Evolutionary conservation across 2,797 vertebrate genomes (phyloP).

Genomic region (Crotalus adamanteus): DNA sequence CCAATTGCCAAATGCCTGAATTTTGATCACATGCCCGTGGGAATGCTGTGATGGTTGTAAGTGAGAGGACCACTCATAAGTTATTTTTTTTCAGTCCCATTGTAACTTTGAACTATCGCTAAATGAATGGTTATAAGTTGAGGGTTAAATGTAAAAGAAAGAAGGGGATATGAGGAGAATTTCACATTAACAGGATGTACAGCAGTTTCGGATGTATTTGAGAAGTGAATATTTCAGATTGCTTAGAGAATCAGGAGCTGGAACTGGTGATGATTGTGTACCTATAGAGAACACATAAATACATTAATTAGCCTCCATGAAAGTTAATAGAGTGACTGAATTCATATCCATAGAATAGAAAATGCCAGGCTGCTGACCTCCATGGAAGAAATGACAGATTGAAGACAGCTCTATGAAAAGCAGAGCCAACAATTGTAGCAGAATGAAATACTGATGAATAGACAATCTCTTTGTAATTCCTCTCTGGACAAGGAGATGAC

Average conservation of each 20-base stretch:
- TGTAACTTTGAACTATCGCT: background rate
- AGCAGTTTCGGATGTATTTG: background rate
- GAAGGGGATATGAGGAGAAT: background rate
- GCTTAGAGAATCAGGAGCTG: background rate
- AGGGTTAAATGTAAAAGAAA: background rate
- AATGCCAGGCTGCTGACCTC: background rate
- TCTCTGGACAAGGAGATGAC: background rate
- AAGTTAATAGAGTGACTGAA: background rate
- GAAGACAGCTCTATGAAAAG: background rate
- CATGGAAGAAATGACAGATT: background rate
- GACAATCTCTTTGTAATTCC: background rate
- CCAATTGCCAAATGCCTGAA: background rate
- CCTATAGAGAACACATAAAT: background rate
- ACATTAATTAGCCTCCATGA: background rate
- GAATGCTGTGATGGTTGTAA: background rate
- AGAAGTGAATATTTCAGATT: background rate
- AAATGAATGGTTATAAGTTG: background rate
- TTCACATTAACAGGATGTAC: background rate
- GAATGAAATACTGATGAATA: background rate
- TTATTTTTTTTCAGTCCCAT: background rate
- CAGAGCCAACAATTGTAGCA: background rate
- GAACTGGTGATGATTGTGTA: background rate
- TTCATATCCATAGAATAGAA: background rate
- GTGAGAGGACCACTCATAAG: background rate
- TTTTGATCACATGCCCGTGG: no score